phyloP scores from a whole-genome alignment of 2,113 vertebrate genomes.

The Suncus etruscus region DNA sequence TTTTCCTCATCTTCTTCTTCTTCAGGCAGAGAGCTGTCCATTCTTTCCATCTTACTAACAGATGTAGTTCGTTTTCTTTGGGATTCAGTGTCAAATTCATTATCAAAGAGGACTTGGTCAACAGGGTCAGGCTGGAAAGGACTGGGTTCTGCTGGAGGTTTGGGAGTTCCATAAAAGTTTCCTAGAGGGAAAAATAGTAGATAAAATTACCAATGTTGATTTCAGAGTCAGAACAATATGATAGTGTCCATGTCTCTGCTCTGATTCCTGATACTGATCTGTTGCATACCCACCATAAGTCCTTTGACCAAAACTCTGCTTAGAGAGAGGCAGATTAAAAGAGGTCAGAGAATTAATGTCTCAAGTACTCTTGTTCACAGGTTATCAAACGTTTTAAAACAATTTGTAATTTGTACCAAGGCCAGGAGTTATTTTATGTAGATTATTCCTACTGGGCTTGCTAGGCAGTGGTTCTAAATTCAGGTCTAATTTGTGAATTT shows the following conservation, averaged over 20 bases:
- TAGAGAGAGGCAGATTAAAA: background rate
- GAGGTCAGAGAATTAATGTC: background rate
- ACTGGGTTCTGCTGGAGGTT: conserved; percentile 96
- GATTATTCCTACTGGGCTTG: conserved; percentile 43
- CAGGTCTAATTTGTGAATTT: conserved; percentile 60
- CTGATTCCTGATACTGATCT: background rate
- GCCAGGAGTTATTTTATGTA: background rate
- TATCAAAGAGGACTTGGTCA: conserved; percentile 98
- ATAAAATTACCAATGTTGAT: background rate
- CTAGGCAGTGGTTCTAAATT: conserved; percentile 6
- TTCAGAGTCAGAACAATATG: background rate
- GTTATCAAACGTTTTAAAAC: background rate
- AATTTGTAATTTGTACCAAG: conserved; percentile 51
- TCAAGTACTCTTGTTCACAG: background rate
- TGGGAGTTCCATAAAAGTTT: conserved; percentile 98
- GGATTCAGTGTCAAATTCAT: conserved; percentile 96
- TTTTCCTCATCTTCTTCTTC: conserved; percentile 98
- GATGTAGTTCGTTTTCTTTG: conserved; percentile 97
- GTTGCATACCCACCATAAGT: background rate
- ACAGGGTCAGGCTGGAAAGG: conserved; percentile 97
- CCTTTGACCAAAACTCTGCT: background rate
- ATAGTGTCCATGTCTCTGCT: background rate
- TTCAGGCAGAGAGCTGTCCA: conserved; percentile 95
- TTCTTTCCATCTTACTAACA: conserved; percentile 98
- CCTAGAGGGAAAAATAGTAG: conserved; percentile 85